A percentile compares a stretch with the other conserved stretches of the same genome.
phyloP scores from a whole-genome alignment of 2,888 invertebrate genomes.

The Nematopogon swammerdamellus region DNA sequence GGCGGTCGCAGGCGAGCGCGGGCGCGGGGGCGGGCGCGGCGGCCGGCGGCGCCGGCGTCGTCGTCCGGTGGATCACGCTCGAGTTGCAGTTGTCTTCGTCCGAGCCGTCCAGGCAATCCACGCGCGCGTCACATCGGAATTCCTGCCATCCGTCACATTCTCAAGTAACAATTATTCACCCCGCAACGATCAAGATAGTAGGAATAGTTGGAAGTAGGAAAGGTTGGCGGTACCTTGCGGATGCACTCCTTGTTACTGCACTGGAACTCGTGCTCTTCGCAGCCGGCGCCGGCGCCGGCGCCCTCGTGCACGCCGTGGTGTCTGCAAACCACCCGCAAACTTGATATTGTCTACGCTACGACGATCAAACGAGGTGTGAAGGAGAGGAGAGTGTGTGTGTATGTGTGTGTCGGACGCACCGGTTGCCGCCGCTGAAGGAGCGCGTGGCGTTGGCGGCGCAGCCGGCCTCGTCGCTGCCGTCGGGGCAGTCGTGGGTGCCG shows the following conservation, averaged over 20 bases:
- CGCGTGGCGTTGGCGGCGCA: conserved; percentile 31
- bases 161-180: background rate
- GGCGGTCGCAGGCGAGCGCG: conserved; percentile 52
- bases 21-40: conserved; percentile 15
- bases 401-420: conserved; percentile 4
- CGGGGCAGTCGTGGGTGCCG: conserved; percentile 63
- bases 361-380: too few species aligned
- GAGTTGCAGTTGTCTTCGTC: conserved; percentile 64
- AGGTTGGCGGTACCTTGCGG: conserved; percentile 49
- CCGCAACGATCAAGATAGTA: background rate
- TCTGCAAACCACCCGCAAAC: too few species aligned
- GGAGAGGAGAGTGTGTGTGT: background rate
- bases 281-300: conserved; percentile 26
- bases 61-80: conserved; percentile 8
- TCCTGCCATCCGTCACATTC: conserved; percentile 24
- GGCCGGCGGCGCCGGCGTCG: conserved; percentile 9
- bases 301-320: conserved; percentile 12
- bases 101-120: conserved; percentile 71
- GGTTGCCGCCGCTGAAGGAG: conserved; percentile 4
- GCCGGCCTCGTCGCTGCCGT: conserved; percentile 70
- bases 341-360: too few species aligned
- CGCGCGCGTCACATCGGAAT: conserved; percentile 63
- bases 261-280: conserved; percentile 61
- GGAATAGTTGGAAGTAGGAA: too few species aligned
- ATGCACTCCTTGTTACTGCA: conserved; percentile 66